Base-by-base conservation (phyloP, 2,888 invertebrate genomes). In the Oxytorus armatus region DNA sequence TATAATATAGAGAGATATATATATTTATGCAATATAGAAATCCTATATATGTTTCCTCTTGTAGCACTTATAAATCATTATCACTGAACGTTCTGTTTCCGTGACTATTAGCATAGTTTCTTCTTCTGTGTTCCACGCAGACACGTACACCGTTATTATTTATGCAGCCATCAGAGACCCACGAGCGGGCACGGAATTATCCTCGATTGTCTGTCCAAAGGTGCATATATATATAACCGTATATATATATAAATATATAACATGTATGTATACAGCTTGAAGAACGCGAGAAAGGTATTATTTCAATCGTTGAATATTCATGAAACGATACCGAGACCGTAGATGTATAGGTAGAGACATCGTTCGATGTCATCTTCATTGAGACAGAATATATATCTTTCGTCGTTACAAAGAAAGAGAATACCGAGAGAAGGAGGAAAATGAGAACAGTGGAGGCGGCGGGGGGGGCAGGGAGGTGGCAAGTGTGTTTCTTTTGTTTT, bases 241-340 rank as follows among this genome's bases (percentile, higher is more conserved):
- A 3, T 33, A 23, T 7, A 61, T 10, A 42, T 49, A 10, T 36
- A 36, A 55, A 1, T 11, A 39, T 65, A 4, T 63, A 11, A 10
- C 21, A 36, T 65, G 1, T 11, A 39, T 65, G 10, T 63, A 11
- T 16, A 39, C 11, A 65, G 61, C 42, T 72, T 25, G 8, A 63
- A 74, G 61, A 74, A 74, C 63, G 49, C 42, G 74, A 74, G 79
- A 79, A 79, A 79, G 69, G 68, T 74, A 77, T 81, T 74, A 81
- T 73, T 63, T 73, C 36, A 47, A 63, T 53, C 68, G 55, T 75
- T 81, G 76, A 81, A 81, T 81, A 81, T 81, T 81, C 79, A 81
- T 81, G 66, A 76, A 69, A 63, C 61, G 39, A 59, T 59, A 29
- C 23, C 39, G 14, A 53, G 39, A 3, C 33, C 8, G 16, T n/a